phyloP scores from a whole-genome alignment of 23 tunicate species.

The Trididemnum clinides region DNA sequence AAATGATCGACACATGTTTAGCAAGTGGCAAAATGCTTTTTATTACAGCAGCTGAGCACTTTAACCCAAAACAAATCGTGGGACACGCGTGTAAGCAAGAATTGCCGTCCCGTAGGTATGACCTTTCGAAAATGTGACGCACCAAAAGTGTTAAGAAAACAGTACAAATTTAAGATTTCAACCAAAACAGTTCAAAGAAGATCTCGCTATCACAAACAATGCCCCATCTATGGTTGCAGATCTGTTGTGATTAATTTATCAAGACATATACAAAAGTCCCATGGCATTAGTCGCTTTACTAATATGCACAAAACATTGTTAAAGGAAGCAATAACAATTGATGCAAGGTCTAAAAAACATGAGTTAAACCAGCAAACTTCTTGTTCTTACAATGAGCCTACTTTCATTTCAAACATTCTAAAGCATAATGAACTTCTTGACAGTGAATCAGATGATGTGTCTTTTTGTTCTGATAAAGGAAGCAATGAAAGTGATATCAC shows the following conservation, averaged over 20 bases:
- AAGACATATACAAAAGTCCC: background rate
- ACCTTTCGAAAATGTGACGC: no score
- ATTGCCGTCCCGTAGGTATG: no score
- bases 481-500: background rate
- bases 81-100: no score
- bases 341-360: background rate
- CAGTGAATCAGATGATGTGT: background rate
- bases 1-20: no score
- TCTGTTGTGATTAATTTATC: background rate
- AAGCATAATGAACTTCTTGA: background rate
- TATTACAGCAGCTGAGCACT: no score
- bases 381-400: background rate
- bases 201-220: background rate
- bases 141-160: no score
- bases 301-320: background rate
- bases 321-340: background rate
- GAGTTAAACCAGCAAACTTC: background rate
- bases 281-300: background rate
- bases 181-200: background rate
- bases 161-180: background rate
- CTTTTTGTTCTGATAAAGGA: background rate
- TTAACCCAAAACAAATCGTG: no score
- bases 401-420: background rate
- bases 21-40: no score
- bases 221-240: background rate